Percentiles rank a stretch among this genome's conserved stretches.
Conservation (phyloP, 2,888 invertebrate genomes). For the Plagodis dolabraria region DNA sequence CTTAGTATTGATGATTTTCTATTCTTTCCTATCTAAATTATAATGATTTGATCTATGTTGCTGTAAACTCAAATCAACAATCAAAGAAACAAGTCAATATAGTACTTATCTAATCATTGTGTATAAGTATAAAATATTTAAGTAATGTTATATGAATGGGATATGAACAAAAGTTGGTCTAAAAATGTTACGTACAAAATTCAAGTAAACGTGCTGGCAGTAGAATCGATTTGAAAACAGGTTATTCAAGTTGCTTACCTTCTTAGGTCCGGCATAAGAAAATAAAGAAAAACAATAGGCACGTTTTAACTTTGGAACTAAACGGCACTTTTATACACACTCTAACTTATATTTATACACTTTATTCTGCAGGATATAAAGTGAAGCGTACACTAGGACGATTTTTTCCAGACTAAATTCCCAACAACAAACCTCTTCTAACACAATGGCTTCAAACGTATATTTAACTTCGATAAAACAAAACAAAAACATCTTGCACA, state of each 20-base stretch:
- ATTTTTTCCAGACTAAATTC: slow-evolving; percentile 81
- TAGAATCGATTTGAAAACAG: slow-evolving; percentile 9
- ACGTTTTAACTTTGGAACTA: slow-evolving; percentile 13
- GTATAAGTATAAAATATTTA: no score
- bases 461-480: slow-evolving; percentile 80
- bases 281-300: slow-evolving; percentile 2
- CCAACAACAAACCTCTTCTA: slow-evolving; percentile 63
- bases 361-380: slow-evolving; percentile 36
- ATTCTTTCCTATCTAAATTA: no score
- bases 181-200: background rate
- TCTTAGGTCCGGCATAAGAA: background rate
- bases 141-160: no score
- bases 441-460: slow-evolving; percentile 80
- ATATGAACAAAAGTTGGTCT: no score
- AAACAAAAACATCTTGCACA: slow-evolving; percentile 73
- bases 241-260: slow-evolving; percentile 23
- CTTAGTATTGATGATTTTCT: no score
- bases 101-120: no score
- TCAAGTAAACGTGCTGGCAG: background rate
- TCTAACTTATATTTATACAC: slow-evolving; percentile 9
- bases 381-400: slow-evolving; percentile 71
- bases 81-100: no score
- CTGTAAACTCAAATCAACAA: no score
- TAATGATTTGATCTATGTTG: no score
- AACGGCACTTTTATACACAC: slow-evolving; percentile 12